Conservation (phyloP, 2,888 invertebrate species). For the Anoplius nigerrimus region DNA sequence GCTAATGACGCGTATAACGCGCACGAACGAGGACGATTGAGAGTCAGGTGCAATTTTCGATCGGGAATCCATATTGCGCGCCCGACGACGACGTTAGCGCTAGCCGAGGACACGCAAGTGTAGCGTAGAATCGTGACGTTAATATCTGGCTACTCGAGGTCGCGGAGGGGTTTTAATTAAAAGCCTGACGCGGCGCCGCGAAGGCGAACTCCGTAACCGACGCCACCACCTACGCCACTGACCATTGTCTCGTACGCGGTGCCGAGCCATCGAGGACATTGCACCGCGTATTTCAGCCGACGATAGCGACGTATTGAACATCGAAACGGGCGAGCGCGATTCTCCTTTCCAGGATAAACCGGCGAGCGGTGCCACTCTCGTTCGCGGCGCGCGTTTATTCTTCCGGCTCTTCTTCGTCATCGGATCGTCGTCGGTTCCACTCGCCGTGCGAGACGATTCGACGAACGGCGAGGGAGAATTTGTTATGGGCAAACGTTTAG, state of each 20-base stretch:
- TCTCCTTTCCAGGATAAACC: slow-evolving; percentile 1
- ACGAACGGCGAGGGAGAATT: too few relatives aligned
- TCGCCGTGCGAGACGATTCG: too few relatives aligned
- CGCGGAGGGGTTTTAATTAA: slow-evolving; percentile 50
- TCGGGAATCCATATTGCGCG: background rate
- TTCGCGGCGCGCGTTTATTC: too few relatives aligned
- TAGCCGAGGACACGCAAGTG: slow-evolving; percentile 26
- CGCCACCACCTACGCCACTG: slow-evolving; percentile 48
- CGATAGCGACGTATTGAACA: slow-evolving; percentile 24
- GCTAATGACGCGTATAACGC: background rate
- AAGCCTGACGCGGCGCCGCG: slow-evolving; percentile 49
- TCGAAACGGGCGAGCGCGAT: background rate
- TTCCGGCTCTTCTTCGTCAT: too few relatives aligned
- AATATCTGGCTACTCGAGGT: slow-evolving; percentile 27
- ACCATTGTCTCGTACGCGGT: slow-evolving; percentile 37
- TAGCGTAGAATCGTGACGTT: slow-evolving; percentile 41
- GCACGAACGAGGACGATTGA: too few relatives aligned
- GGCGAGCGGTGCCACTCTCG: too few relatives aligned
- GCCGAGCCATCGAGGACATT: slow-evolving; percentile 33
- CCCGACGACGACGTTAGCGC: slow-evolving; percentile 1
- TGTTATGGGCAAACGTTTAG: too few relatives aligned
- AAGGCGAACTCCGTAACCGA: slow-evolving; percentile 37
- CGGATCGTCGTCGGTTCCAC: too few relatives aligned
- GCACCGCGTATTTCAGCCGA: slow-evolving; percentile 24
- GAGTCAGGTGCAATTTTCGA: background rate